These are phyloP conservation scores for Gortyna flavago DNA, from an alignment of 2,888 invertebrate species.

Conservation along the genomic window DNA sequence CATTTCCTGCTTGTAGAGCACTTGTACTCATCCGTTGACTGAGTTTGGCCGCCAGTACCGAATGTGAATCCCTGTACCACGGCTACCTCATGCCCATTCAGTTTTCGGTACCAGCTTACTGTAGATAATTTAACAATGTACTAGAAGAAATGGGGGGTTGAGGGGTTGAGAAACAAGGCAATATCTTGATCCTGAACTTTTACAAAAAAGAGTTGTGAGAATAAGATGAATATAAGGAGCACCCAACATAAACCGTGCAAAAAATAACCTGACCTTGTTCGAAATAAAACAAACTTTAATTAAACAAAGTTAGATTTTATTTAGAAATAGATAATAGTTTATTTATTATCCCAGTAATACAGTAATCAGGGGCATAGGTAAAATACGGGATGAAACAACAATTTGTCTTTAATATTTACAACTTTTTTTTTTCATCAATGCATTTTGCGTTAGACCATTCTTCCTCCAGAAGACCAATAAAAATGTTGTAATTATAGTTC, in stretches of 20 bases:
- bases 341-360: not conserved
- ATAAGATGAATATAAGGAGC: not conserved
- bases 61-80: conserved; percentile 71
- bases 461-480: not conserved
- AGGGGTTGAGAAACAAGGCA: not conserved
- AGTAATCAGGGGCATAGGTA: too few relatives aligned
- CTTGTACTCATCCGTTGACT: conserved; percentile 10
- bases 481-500: not conserved
- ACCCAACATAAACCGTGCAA: not conserved
- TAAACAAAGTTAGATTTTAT: not conserved
- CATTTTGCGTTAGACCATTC: not conserved
- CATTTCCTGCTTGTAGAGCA: conserved; percentile 30
- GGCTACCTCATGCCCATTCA: conserved; percentile 65
- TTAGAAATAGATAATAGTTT: not conserved
- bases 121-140: conserved; percentile 1
- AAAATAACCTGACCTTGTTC: not conserved
- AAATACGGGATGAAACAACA: not conserved
- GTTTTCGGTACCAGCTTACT: conserved; percentile 41
- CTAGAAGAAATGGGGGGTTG: not conserved
- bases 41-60: conserved; percentile 51
- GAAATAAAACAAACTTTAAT: not conserved
- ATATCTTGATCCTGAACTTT: not conserved
- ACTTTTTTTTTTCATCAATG: not conserved
- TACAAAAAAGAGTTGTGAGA: not conserved
- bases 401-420: not conserved